Base-by-base conservation (phyloP, 2,888 invertebrate genomes). In the Drosophila meridiana region DNA sequence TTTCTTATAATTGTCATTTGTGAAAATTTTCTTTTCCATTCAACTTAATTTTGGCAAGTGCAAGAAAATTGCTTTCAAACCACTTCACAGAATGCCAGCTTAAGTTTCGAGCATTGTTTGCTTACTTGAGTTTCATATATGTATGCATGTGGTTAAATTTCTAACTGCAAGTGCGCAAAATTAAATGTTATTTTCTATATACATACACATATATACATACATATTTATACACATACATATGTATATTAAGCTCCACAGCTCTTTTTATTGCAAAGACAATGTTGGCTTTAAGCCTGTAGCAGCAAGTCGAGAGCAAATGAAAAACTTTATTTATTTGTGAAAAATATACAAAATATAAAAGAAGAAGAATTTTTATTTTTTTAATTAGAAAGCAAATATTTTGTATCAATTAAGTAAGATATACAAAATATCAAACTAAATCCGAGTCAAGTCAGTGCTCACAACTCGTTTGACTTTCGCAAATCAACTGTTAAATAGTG, bases 401-500 rank as follows among this genome's bases (percentile, higher is more conserved):
- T 52, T 20, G 11, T 20, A 20, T 11, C 50, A 52, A 36, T 52
- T 36, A 20, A 4, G 20, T 36, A 34, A 20, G 0, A 36, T 36
- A 26, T 13, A 26, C 6, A 52, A 20, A 36, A 36, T 34, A 20
- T 34, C 20, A 20, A 20, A 20, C 20, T 36, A 11, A 6, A 34
- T 9, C 9, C 55, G 7, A 42, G 28, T 42, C 2, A n/a, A 42
- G 30, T 20, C 56, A n/a, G 11, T 2, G 45, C 2, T 9, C 20
- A 28, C 6, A 13, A 1, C 28, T 47, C 14, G 11, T 3, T 34
- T 2, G 34, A 13, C 20, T 45, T 5, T 4, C 20, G 11, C 45
- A 45, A 45, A 45, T 45, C 45, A 45, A 7, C 69, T 82, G 83
- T 82, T 80, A 80, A 80, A 82, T 82, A 82, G 76, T 69, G 62